These are phyloP conservation scores for Onychorhynchus coronatus DNA, from an alignment of 2,113 vertebrate species.

Conservation along the genomic window DNA sequence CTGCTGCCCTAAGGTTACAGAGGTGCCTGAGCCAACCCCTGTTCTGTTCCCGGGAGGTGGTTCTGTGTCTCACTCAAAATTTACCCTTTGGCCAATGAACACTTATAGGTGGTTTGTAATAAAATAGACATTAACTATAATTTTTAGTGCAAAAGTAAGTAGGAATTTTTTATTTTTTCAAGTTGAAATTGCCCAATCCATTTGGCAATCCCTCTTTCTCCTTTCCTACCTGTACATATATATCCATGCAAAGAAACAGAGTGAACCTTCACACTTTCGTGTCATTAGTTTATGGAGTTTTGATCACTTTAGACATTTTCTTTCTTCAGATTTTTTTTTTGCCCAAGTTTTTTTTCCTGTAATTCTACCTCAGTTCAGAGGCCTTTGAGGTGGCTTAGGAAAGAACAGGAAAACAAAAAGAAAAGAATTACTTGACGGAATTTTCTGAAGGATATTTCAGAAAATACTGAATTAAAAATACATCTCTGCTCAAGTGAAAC, in stretches of 20 bases:
- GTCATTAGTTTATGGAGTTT: not conserved
- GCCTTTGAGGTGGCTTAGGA: not conserved
- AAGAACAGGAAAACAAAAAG: not conserved
- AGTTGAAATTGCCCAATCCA: accelerated
- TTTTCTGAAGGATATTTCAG: slow-evolving; percentile 7
- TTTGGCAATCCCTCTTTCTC: not conserved
- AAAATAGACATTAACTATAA: not conserved
- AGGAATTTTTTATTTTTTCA: not conserved
- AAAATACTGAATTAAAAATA: not conserved
- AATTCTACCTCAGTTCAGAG: not conserved
- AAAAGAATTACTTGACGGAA: not conserved
- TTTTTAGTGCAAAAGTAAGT: not conserved
- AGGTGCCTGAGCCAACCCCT: not conserved
- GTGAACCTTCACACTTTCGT: not conserved
- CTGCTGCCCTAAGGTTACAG: not conserved
- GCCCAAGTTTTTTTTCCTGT: not conserved
- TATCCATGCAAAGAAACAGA: not conserved
- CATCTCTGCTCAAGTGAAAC: not conserved
- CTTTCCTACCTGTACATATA: not conserved
- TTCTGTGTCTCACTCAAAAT: not conserved
- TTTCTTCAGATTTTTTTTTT: not conserved
- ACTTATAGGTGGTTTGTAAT: not conserved
- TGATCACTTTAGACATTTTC: not conserved
- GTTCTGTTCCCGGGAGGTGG: not conserved
- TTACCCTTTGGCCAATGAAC: not conserved